Base-by-base conservation (phyloP, 2,888 invertebrate genomes). In the Catocala sponsa region DNA sequence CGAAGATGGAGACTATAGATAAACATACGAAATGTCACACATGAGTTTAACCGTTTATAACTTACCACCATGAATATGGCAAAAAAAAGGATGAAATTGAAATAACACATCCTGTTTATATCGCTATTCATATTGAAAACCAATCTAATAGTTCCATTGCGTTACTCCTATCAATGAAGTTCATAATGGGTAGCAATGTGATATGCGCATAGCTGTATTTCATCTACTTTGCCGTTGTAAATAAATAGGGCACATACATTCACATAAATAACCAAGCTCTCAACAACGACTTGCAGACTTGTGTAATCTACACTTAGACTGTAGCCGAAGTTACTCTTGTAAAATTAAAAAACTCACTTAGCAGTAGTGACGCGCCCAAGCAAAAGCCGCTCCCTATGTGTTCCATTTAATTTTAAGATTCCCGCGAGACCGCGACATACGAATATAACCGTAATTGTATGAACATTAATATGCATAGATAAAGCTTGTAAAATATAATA, bases 321-420 rank as follows among this genome's bases (percentile, higher is more conserved):
- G 10, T 59, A 63, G 68, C 65, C 62, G 58, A 72, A 72, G 72
- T 72, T 69, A 66, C 35, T 38, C 35, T 6, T 38, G 69, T 25
- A 72, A 72, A 75, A 74, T 75, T 75, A 64, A 75, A 73, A 73
- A 68, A 68, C 69, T 75, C 76, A 72, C 72, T 72, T 63, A 72
- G 65, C 64, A 66, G 57, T 65, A 57, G 68, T 53, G 63, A 52
- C 63, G 65, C 68, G 57, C 75, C 72, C 72, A 56, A 51, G 44
- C 59, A 44, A 55, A 50, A 7, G 74, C 64, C 72, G 64, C 72
- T 25, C 72, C 72, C 64, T 60, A 55, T 57, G 44, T 65, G 55
- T 58, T 64, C 60, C 62, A 74, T 72, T 74, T 61, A 46, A 46
- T 46, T 46, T 46, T 46, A 73, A 64, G 59, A 58, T 60, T 61